Conservation (phyloP, 2,888 invertebrate species). For the Heteromyza rotundicornis region DNA sequence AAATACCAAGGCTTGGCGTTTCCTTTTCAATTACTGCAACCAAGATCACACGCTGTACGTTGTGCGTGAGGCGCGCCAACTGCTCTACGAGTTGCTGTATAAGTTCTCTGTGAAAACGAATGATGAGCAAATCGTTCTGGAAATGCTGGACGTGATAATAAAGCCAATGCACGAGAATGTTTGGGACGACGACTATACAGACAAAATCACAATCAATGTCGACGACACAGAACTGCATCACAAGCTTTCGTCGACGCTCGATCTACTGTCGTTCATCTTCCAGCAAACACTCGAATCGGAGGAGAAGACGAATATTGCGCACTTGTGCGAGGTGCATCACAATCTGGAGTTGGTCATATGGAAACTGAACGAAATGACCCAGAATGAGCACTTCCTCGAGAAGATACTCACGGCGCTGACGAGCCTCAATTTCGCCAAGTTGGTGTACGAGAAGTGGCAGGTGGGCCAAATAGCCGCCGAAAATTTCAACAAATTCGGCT, state of each 20-base stretch:
- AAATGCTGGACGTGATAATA: slow-evolving; percentile 67
- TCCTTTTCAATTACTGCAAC: slow-evolving; percentile 70
- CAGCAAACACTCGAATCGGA: slow-evolving; percentile 64
- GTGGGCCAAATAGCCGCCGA: slow-evolving; percentile 41
- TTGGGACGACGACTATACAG: slow-evolving; percentile 59
- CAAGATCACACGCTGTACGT: slow-evolving; percentile 76
- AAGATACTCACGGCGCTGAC: slow-evolving; percentile 50
- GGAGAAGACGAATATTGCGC: slow-evolving; percentile 54
- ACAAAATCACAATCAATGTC: slow-evolving; percentile 54
- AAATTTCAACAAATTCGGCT: slow-evolving; percentile 54
- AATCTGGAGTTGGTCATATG: slow-evolving; percentile 54
- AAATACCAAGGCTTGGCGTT: slow-evolving; percentile 70
- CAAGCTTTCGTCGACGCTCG: slow-evolving; percentile 67
- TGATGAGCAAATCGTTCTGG: slow-evolving; percentile 65
- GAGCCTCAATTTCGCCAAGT: slow-evolving; percentile 51
- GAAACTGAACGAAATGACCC: slow-evolving; percentile 58
- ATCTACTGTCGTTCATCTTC: slow-evolving; percentile 67
- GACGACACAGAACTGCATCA: slow-evolving; percentile 65
- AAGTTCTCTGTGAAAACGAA: slow-evolving; percentile 62
- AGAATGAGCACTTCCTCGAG: slow-evolving; percentile 52
- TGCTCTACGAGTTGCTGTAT: slow-evolving; percentile 69
- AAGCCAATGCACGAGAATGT: slow-evolving; percentile 68
- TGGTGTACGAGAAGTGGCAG: slow-evolving; percentile 55
- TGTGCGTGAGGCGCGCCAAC: slow-evolving; percentile 70
- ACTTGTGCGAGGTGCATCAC: slow-evolving; percentile 55